A percentile compares a stretch with the other conserved stretches of the same genome.
Conservation (phyloP, 2,797 vertebrate genomes). For the Hydrocynus forskahlii region DNA sequence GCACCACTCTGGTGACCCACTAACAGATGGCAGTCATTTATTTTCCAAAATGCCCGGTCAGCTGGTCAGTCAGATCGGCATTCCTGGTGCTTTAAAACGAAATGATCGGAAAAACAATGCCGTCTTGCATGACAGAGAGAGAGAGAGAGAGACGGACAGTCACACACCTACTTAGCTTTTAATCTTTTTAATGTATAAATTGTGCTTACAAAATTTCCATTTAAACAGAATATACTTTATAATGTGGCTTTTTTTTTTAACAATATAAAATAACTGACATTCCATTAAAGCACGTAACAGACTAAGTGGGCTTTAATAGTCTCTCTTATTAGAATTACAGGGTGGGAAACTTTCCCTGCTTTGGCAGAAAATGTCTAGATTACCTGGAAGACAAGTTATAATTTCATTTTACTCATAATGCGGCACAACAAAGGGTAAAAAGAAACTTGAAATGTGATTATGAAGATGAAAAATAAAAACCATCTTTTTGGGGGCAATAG, state of each 20-base stretch:
- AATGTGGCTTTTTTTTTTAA: slow-evolving; percentile 26
- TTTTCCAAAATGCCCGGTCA: slow-evolving; percentile 43
- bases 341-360: background rate
- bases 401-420: background rate
- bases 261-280: slow-evolving; percentile 29
- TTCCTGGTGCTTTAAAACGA: slow-evolving; percentile 16
- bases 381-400: background rate
- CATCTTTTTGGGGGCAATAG: background rate
- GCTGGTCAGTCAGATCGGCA: background rate
- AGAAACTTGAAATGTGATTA: background rate
- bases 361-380: background rate
- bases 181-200: slow-evolving; percentile 63
- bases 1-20: slow-evolving; percentile 40
- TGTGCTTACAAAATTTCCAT: slow-evolving; percentile 49
- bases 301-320: too few relatives aligned
- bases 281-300: background rate
- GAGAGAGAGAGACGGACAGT: background rate
- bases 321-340: background rate
- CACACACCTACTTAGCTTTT: slow-evolving; percentile 14
- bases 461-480: background rate
- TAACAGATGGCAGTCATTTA: slow-evolving; percentile 45
- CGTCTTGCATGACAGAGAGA: background rate
- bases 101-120: background rate
- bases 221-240: slow-evolving; percentile 38
- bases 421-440: background rate